Base-by-base conservation (phyloP, 2,113 vertebrate genomes). In the Melanotaenia duboulayi region DNA sequence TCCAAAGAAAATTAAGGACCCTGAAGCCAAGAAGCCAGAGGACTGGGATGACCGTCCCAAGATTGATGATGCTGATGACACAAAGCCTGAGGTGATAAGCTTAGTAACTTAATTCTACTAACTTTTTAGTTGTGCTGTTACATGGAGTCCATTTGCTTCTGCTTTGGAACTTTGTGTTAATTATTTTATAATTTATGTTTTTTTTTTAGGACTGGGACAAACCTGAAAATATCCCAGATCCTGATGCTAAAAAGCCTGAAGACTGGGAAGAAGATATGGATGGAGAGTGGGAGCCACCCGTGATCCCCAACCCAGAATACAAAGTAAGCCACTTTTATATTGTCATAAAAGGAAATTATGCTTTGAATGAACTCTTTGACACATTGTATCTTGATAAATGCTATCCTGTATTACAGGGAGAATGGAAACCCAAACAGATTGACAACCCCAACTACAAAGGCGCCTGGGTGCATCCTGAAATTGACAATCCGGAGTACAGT, bases 141-240 rank as follows among this genome's bases (percentile, higher is more conserved):
- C 7, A 6, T 66, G 9, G 4, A 7, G 1, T 16, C 17, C 4
- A 23, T 11, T 59, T 25, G 3, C 9, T 50, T 72, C 6, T 44
- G 28, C n/a, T 0, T 68, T 25, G 1, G 0, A 1, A 12, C 44
- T 24, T 2, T 52, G 20, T 5, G 28, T 28, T 28, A 28, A 28
- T 35, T 35, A 35, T 35, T 35, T 35, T 35, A 35, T 35, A 5
- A 9, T 8, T 35, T 9, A 35, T 54, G 0, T 64, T 54, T 1
- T 22, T 71, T n/a, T 2, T 24, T n/a, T 72, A 97, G 96, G 94
- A 94, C 23, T 96, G 95, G 94, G 94, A 96, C 72, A 94, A 95
- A 70, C 84, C 94, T 1, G 95, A 95, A 51, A 93, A 93, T 67
- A 89, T 96, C 78, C 90, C 92, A 57, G 96, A 97, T 49, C 91